phyloP scores from a whole-genome alignment of 2,797 vertebrate species.

The Falco rusticolus region DNA sequence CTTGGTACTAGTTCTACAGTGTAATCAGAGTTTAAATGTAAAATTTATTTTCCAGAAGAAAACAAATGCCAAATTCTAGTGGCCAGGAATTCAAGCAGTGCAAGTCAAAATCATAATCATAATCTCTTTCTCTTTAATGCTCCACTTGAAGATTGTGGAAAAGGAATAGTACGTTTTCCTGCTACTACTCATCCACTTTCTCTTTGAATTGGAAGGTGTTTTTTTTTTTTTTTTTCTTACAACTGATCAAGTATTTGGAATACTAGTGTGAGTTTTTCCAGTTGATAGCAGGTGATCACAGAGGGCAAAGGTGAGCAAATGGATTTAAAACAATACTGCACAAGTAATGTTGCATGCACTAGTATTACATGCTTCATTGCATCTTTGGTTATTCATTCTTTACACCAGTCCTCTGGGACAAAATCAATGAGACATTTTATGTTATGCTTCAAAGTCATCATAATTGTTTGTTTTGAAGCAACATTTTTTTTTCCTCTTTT shows the following conservation, averaged over 20 bases:
- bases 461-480: constrained; percentile 66
- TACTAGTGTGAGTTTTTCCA: not conserved
- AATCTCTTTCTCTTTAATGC: not conserved
- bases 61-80: constrained; percentile 14
- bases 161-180: not conserved
- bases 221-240: not conserved
- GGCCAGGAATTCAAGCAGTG: not conserved
- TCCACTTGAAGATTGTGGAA: not conserved
- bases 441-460: constrained; percentile 64
- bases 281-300: constrained; percentile 1
- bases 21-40: constrained; percentile 35
- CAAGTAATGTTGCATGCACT: constrained; percentile 44
- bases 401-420: constrained; percentile 55
- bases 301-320: constrained; percentile 41
- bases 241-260: constrained; percentile 6
- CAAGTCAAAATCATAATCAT: constrained; percentile 21
- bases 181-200: not conserved
- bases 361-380: constrained; percentile 32
- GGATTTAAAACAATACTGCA: constrained; percentile 45
- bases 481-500: constrained; percentile 34
- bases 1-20: not conserved
- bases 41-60: constrained; percentile 23
- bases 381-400: constrained; percentile 62
- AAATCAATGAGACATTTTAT: constrained; percentile 67
- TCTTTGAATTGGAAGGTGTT: not conserved